Base-by-base conservation (phyloP, 2,888 invertebrate species). In the Epicampocera succincta region DNA sequence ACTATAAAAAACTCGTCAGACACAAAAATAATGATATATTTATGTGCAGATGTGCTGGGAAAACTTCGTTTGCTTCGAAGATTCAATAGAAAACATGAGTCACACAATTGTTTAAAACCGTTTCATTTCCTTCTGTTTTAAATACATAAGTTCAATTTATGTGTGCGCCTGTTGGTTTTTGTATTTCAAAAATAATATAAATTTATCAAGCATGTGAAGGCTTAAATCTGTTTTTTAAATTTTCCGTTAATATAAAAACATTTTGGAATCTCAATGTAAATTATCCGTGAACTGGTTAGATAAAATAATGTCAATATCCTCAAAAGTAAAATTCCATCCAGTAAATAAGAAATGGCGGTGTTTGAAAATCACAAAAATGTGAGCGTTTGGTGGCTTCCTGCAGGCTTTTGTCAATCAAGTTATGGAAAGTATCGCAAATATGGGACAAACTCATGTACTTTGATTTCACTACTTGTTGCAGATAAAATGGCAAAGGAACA, bases 371-470 rank as follows among this genome's bases (percentile, higher is more conserved):
- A 86, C 33, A 87, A 87, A 78, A 85, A 88, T 42, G 86, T 92
- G 5, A 87, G 88, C 76, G 88, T 92, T 75, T 92, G 90, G 87
- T 94, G 93, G 93, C 94, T 93, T 85, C 92, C 93, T 66, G 87
- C 90, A 38, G 91, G 92, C 85, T 94, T 94, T 86, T 92, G 93
- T 1, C 94, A 94, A 88, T 93, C 93, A 54, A 91, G 92, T 65
- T 94, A 92, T 87, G 93, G 92, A 76, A 90, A 91, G 74, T 90
- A 90, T 85, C 90, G 91, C 75, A 87, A 88, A 68, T 91, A 87
- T 88, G 93, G 92, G 66, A 93, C 93, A 84, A 92, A 93, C 88
- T 94, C 94, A 8, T 94, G 94, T 84, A 94, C 94, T 1, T 88
- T 94, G 68, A 94, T 94, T 84, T 93, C 93, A 46, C 88, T 93